Conservation (phyloP, 2,888 invertebrate species). For the Limnephilus marmoratus region DNA sequence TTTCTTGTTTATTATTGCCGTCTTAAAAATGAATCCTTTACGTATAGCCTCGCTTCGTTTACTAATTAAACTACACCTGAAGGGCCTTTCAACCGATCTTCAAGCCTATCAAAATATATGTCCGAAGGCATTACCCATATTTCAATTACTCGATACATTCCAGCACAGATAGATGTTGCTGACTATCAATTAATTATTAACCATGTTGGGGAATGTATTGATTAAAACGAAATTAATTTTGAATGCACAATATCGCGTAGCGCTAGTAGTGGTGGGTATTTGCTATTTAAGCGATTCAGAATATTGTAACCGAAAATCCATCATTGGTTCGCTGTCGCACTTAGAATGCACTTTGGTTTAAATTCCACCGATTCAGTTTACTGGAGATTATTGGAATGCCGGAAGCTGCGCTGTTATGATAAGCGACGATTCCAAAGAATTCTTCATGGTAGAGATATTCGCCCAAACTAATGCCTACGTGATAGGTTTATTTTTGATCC, state of each 20-base stretch:
- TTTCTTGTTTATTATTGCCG: background rate
- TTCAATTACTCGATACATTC: background rate
- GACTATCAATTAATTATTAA: background rate
- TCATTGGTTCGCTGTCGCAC: constrained; percentile 13
- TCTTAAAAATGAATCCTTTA: too few relatives aligned
- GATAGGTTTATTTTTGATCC: background rate
- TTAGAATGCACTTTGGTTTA: constrained; percentile 31
- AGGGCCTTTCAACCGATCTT: too few relatives aligned
- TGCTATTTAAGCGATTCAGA: constrained; percentile 1
- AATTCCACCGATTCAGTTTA: constrained; percentile 3
- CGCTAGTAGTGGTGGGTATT: background rate
- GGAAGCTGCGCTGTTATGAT: constrained; percentile 15
- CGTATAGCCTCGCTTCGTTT: too few relatives aligned
- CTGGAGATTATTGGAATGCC: constrained; percentile 25
- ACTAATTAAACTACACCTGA: too few relatives aligned
- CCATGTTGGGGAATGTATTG: background rate
- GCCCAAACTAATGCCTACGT: background rate
- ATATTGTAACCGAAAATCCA: constrained; percentile 10
- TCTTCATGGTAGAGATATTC: background rate
- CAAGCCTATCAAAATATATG: background rate
- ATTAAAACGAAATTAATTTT: background rate
- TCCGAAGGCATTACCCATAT: background rate
- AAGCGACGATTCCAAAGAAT: constrained; percentile 26
- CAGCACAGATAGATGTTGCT: background rate
- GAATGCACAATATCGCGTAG: background rate